Conservation (phyloP, 2,113 vertebrate genomes). For the Sceloporus tristichus region DNA sequence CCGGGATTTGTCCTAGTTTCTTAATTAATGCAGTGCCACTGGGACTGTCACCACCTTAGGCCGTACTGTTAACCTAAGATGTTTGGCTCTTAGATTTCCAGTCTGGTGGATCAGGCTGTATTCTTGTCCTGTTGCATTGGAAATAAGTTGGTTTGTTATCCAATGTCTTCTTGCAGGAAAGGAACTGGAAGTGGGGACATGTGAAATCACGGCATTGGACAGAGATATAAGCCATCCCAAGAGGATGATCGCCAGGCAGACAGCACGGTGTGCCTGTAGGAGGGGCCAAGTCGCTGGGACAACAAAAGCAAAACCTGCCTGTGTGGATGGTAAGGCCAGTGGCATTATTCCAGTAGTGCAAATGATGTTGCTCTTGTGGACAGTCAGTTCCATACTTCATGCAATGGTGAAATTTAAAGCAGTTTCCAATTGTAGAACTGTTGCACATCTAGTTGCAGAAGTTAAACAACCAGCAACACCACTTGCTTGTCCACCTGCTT, state of each 20-base stretch:
- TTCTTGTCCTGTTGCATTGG: neutral
- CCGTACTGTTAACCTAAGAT: neutral
- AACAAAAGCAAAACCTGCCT: constrained; percentile 83
- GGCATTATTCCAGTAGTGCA: too few species aligned
- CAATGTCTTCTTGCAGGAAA: constrained; percentile 74
- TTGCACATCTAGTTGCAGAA: too few species aligned
- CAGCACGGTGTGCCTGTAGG: constrained; percentile 85
- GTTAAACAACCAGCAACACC: too few species aligned
- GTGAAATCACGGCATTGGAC: constrained; percentile 87
- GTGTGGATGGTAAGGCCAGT: constrained; percentile 80
- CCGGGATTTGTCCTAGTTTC: neutral
- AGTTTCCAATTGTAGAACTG: too few species aligned
- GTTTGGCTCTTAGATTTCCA: constrained; percentile 33
- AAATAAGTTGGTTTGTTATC: neutral
- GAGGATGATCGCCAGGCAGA: constrained; percentile 85
- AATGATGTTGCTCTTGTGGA: too few species aligned
- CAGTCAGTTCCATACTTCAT: too few species aligned
- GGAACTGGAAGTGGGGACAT: constrained; percentile 84
- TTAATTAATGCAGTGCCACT: neutral
- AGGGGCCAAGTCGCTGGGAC: constrained; percentile 88
- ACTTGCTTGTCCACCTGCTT: too few species aligned
- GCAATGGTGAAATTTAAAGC: too few species aligned
- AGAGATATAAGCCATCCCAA: constrained; percentile 85
- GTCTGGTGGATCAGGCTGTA: constrained; percentile 30
- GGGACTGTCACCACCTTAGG: neutral